phyloP scores from a whole-genome alignment of 37 sponge, comb jelly and placozoan species.

The Amphimedon queenslandica region DNA sequence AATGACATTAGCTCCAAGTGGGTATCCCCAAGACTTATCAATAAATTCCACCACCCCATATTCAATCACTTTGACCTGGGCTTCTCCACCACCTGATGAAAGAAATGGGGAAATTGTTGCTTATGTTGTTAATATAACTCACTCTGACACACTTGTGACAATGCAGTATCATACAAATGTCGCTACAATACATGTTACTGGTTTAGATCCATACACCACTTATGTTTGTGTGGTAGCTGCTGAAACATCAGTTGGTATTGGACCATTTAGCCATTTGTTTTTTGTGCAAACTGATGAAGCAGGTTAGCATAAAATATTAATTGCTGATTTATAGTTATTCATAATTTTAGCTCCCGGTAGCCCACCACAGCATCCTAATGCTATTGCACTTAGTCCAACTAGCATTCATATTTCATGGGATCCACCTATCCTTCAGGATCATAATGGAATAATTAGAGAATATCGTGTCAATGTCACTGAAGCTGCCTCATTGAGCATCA shows the following conservation, averaged over 20 bases:
- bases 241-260: neutral
- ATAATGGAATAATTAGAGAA: slow-evolving; percentile 4
- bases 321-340: neutral
- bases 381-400: neutral
- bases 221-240: neutral
- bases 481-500: neutral
- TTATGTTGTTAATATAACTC: slow-evolving; percentile 22
- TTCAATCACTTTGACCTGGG: slow-evolving; percentile 16
- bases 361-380: neutral
- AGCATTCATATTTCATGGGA: slow-evolving; percentile 18
- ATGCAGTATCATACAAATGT: neutral
- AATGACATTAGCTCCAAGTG: neutral
- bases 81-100: slow-evolving; percentile 14
- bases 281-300: slow-evolving; percentile 24
- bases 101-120: slow-evolving; percentile 24
- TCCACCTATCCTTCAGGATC: neutral
- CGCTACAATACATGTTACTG: neutral
- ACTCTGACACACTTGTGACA: neutral
- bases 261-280: slow-evolving; percentile 22
- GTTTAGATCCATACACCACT: neutral
- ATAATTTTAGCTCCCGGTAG: slow-evolving; percentile 3
- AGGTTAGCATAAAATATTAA: slow-evolving; percentile 5
- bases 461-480: neutral
- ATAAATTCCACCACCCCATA: neutral
- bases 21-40: neutral